These are phyloP conservation scores for Lysandra bellargus DNA, from an alignment of 2,888 invertebrate genomes.

Conservation along the genomic window DNA sequence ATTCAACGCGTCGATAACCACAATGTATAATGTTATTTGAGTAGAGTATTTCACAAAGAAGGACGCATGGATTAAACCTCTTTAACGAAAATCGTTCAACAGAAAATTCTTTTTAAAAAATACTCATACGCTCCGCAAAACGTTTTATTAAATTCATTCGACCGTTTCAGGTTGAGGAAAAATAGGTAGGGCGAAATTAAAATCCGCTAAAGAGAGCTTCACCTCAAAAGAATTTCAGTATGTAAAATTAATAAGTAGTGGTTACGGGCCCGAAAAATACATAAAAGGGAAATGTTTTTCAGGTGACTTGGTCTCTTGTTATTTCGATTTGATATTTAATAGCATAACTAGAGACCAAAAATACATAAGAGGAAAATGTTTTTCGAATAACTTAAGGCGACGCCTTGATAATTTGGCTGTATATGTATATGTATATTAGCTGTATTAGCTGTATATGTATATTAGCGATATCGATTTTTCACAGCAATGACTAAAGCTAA, in stretches of 20 bases:
- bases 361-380: neutral
- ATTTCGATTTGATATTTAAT: too few relatives aligned
- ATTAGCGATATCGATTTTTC: too few relatives aligned
- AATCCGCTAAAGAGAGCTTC: constrained; percentile 12
- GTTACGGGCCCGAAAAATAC: neutral
- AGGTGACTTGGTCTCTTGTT: neutral
- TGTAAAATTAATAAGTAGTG: neutral
- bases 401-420: too few relatives aligned
- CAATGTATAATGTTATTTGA: neutral
- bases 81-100: constrained; percentile 1
- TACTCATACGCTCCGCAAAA: constrained; percentile 18
- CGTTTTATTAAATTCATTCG: constrained; percentile 29
- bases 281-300: neutral
- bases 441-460: too few relatives aligned
- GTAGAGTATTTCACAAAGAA: neutral
- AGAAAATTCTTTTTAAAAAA: constrained; percentile 11
- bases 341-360: neutral
- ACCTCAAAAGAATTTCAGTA: constrained; percentile 9
- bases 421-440: too few relatives aligned
- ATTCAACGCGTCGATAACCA: neutral
- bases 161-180: constrained; percentile 17
- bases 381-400: neutral
- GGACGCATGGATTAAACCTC: constrained; percentile 10
- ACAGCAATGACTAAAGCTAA: too few relatives aligned
- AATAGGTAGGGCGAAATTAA: constrained; percentile 15